Percentiles rank a stretch among this genome's conserved stretches.
Evolutionary conservation across 2,888 invertebrate species (phyloP).

Genomic region (Mythimna pallens): DNA sequence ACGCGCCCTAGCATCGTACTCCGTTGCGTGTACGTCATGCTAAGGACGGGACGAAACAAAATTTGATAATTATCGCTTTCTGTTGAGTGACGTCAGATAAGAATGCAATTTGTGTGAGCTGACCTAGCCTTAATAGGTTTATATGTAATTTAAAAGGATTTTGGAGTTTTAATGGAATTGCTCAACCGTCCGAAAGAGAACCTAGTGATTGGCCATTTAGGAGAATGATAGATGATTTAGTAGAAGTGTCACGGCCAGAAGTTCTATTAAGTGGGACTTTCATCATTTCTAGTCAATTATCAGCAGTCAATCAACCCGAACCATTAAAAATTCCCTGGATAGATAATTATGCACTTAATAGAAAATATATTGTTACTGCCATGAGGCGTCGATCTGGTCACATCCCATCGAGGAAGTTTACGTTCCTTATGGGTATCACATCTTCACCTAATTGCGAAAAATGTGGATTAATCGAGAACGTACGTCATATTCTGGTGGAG

Average conservation of each 20-base stretch:
- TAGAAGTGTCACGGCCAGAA: not conserved
- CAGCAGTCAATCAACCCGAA: no score
- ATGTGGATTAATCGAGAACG: no score
- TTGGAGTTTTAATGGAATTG: not conserved
- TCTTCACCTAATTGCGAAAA: no score
- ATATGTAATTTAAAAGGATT: conserved; percentile 2
- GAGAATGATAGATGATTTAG: not conserved
- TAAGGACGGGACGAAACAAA: conserved; percentile 29
- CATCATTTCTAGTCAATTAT: no score
- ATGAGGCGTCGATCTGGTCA: no score
- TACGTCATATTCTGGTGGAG: no score
- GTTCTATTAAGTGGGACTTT: no score
- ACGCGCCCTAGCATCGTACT: conserved; percentile 16
- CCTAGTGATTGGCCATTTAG: not conserved
- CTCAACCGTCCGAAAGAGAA: not conserved
- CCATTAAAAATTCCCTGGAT: no score
- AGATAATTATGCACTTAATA: no score
- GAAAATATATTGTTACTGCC: no score
- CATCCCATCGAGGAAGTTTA: no score
- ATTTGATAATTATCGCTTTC: conserved; percentile 42
- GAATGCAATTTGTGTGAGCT: conserved; percentile 25
- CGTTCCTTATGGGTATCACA: no score
- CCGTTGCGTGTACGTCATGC: conserved; percentile 30
- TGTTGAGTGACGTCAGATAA: conserved; percentile 40
- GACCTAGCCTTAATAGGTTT: conserved; percentile 17